Evolutionary conservation across 2,888 invertebrate species (phyloP), one percentile per base, ranked within the genome.

Genomic region (Xiphydria camelus): DNA sequence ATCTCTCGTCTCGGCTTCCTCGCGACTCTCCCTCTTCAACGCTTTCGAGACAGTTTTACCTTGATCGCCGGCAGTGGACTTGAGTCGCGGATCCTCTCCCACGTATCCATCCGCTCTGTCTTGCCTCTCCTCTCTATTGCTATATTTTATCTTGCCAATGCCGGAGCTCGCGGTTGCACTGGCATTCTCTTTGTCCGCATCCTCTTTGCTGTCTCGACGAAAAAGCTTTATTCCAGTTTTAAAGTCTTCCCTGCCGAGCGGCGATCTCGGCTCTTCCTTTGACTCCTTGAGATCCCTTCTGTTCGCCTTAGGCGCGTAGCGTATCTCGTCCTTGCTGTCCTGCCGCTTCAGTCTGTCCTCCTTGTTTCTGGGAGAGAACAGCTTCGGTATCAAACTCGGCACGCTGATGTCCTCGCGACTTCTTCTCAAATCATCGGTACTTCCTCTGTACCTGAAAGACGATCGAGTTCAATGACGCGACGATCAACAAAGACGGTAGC

Each of bases 371-470:
- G 70, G 62, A 1, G 72, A 66, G 9, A 72, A 49, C 18, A 75
- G 46, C 41, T 75, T 75, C n/a, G 75, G 75, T 19, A 75, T 75
- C 39, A 70, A 56, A 57, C 75, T 74, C 14, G 73, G 74, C n/a
- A 61, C 49, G 44, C 64, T 73, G 53, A 71, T 66, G 26, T 70
- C 70, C 41, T 74, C 74, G 19, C 73, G 67, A 41, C 73, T 72
- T 33, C 66, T 66, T n/a, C 75, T 61, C 34, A 75, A 26, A 26
- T 75, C 75, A 50, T 75, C 75, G 7, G 71, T 73, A 41, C 74
- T 75, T 15, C 72, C 72, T 49, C 75, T 61, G 43, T 73, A 73
- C 40, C 73, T 73, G 42, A 2, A 42, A 43, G 5, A 9, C 19
- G 21, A 9, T 19, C 18, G 4, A 34, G 34, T 15, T 19, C 6